Evolutionary conservation across 2,888 invertebrate species (phyloP).

Genomic region (Auanema freiburgensis): DNA sequence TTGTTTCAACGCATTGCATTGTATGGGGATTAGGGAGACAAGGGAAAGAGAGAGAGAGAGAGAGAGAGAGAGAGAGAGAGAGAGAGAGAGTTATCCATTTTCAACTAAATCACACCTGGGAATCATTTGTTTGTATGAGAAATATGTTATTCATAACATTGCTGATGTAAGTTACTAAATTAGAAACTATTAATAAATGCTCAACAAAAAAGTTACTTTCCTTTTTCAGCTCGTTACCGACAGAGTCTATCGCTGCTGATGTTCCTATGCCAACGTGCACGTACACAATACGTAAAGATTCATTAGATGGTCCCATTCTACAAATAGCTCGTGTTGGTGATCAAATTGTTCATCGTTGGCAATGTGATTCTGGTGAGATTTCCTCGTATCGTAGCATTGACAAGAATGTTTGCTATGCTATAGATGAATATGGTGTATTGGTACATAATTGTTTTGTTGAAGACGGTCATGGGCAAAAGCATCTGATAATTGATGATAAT

Average conservation of each 20-base stretch:
- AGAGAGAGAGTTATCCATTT: too few species aligned
- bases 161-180: not conserved
- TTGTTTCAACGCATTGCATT: too few species aligned
- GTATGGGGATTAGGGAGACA: too few species aligned
- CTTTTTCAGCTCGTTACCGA: constrained; percentile 57
- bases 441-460: constrained; percentile 64
- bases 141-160: not conserved
- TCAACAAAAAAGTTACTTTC: not conserved
- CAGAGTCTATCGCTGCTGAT: constrained; percentile 50
- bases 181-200: not conserved
- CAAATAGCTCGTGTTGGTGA: constrained; percentile 63
- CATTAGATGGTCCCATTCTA: constrained; percentile 61
- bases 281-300: constrained; percentile 63
- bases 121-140: too few species aligned
- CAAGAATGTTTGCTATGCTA: constrained; percentile 9
- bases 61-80: too few species aligned
- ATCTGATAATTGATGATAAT: constrained; percentile 58
- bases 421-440: constrained; percentile 61
- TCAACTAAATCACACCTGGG: too few species aligned
- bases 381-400: not conserved
- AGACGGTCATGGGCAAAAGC: constrained; percentile 63
- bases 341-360: constrained; percentile 64
- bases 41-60: too few species aligned
- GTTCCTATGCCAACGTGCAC: constrained; percentile 61
- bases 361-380: constrained; percentile 56